Evolutionary conservation across 2,888 invertebrate species (phyloP).

Genomic region (Drosophila peninsularis): DNA sequence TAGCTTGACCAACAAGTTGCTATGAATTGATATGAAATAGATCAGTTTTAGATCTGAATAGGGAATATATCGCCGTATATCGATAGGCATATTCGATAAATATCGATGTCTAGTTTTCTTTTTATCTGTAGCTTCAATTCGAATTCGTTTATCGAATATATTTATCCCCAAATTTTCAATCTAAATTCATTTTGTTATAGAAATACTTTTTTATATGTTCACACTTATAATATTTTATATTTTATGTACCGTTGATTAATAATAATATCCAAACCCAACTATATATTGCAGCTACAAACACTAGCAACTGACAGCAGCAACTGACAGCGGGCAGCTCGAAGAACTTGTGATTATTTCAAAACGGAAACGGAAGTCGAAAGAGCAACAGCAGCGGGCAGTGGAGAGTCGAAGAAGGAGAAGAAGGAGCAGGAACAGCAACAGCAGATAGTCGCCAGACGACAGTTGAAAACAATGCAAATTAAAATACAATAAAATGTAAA

Average conservation of each 20-base stretch:
- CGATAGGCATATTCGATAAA: too few species aligned
- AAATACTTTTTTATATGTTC: too few species aligned
- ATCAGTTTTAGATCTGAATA: too few species aligned
- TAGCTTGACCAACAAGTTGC: too few species aligned
- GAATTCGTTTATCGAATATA: too few species aligned
- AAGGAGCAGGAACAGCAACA: not conserved
- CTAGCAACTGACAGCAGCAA: constrained; percentile 18
- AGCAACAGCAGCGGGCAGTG: constrained; percentile 1
- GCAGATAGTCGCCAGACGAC: constrained; percentile 42
- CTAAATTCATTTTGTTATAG: too few species aligned
- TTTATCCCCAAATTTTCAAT: too few species aligned
- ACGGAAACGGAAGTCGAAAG: constrained; percentile 61
- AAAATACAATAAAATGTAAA: constrained; percentile 79
- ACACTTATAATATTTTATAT: not conserved
- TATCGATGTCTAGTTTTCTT: too few species aligned
- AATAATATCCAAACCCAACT: constrained; percentile 9
- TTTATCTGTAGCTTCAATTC: too few species aligned
- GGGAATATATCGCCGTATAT: too few species aligned
- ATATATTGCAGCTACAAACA: constrained; percentile 31
- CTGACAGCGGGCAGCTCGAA: constrained; percentile 10
- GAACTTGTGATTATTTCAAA: constrained; percentile 17
- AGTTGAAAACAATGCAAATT: constrained; percentile 76
- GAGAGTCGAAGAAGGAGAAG: constrained; percentile 1
- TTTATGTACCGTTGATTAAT: not conserved
- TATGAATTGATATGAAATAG: too few species aligned